Conservation (phyloP, 2,888 invertebrate genomes). For the Pseudococcus viburni region DNA sequence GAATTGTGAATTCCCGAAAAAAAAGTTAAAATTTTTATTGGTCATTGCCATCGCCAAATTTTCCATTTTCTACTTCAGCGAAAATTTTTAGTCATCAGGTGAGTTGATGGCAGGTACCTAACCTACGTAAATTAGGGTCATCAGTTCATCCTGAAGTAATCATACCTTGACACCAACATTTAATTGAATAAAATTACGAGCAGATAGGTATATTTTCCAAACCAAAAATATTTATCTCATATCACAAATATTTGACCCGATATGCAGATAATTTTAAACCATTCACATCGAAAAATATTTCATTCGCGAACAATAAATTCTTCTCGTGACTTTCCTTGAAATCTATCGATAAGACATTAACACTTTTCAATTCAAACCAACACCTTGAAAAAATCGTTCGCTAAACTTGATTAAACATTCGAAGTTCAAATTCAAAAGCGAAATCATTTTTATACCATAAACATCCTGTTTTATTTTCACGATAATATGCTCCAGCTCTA, state of each 20-base stretch:
- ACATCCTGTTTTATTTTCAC: slow-evolving; percentile 35
- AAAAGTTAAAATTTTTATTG: too few species aligned
- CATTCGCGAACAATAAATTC: neutral
- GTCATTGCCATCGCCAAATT: too few species aligned
- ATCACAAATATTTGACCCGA: neutral
- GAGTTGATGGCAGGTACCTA: too few species aligned
- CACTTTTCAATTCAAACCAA: neutral
- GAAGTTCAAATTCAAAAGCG: slow-evolving; percentile 12
- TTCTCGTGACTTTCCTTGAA: slow-evolving; percentile 18
- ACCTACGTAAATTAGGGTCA: too few species aligned
- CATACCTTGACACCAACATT: too few species aligned
- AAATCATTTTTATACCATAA: slow-evolving; percentile 5
- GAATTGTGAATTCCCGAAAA: too few species aligned
- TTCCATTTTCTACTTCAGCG: too few species aligned
- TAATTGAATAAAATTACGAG: too few species aligned
- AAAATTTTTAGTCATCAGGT: too few species aligned
- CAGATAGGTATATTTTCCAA: too few species aligned
- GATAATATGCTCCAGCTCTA: neutral
- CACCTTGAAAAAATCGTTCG: neutral
- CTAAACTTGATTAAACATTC: slow-evolving; percentile 13
- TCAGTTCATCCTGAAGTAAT: too few species aligned
- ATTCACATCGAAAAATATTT: neutral
- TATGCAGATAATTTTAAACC: neutral
- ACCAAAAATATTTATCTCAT: neutral
- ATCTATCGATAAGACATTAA: neutral